A percentile compares a stretch with the other conserved stretches of the same genome.
Conservation (phyloP, 1,140 invertebrate genomes). For the Drosophila novamexicana region DNA sequence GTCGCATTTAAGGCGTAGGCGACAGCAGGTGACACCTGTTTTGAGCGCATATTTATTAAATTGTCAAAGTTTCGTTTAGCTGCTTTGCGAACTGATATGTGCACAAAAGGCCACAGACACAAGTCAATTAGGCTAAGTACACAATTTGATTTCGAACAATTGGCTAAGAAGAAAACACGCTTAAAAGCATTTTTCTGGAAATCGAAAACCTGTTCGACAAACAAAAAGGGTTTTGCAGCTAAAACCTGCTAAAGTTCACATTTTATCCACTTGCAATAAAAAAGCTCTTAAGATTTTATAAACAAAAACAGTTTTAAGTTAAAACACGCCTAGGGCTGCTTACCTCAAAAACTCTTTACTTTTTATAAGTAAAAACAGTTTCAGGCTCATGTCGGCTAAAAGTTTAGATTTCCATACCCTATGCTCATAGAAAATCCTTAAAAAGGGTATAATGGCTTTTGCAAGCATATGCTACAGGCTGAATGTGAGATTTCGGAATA, state of each 20-base stretch:
- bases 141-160: constrained; percentile 11
- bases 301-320: too few species aligned
- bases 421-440: too few species aligned
- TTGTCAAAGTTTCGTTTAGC: constrained; percentile 15
- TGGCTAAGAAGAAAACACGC: background rate
- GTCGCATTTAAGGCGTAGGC: constrained; percentile 1
- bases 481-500: too few species aligned
- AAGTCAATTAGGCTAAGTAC: constrained; percentile 17
- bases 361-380: too few species aligned
- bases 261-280: too few species aligned
- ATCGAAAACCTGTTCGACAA: background rate
- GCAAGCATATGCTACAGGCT: too few species aligned
- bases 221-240: background rate
- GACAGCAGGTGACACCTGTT: constrained; percentile 14
- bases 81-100: constrained; percentile 9
- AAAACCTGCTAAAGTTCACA: background rate
- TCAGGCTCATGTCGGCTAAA: too few species aligned
- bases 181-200: background rate
- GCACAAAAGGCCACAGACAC: constrained; percentile 10
- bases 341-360: too few species aligned
- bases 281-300: too few species aligned
- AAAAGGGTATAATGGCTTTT: too few species aligned
- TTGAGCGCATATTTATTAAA: constrained; percentile 21
- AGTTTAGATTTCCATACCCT: too few species aligned
- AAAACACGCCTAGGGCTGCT: too few species aligned